phyloP scores from a whole-genome alignment of 2,888 invertebrate genomes.

The Marasmarcha lunaedactyla region DNA sequence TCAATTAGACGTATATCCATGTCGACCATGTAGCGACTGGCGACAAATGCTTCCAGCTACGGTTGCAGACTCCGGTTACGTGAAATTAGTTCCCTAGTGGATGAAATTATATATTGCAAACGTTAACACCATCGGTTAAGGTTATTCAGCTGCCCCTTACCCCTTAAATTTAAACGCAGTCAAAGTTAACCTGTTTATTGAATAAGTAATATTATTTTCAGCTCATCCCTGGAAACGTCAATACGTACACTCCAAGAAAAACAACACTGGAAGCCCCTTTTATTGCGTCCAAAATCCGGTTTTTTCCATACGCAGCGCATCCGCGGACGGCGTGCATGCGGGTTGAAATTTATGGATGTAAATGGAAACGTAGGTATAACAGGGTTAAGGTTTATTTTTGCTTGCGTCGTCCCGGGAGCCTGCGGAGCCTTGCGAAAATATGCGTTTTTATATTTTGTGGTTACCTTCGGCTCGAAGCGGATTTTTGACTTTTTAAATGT shows the following conservation, averaged over 20 bases:
- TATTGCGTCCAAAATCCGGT: slow-evolving; percentile 86
- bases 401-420: slow-evolving; percentile 40
- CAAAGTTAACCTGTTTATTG: no score
- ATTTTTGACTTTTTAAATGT: slow-evolving; percentile 1
- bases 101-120: slow-evolving; percentile 18
- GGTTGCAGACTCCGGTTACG: slow-evolving; percentile 23
- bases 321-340: slow-evolving; percentile 92
- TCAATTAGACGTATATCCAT: not conserved
- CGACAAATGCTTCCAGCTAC: not conserved
- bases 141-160: not conserved
- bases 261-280: slow-evolving; percentile 85
- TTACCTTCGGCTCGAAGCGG: slow-evolving; percentile 1
- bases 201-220: slow-evolving; percentile 32
- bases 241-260: slow-evolving; percentile 79
- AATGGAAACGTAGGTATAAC: slow-evolving; percentile 63
- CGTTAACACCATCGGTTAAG: slow-evolving; percentile 10
- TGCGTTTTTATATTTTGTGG: slow-evolving; percentile 6
- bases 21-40: not conserved
- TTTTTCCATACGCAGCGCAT: slow-evolving; percentile 88
- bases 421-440: slow-evolving; percentile 17
- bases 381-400: slow-evolving; percentile 21
- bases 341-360: slow-evolving; percentile 91
- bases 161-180: no score
- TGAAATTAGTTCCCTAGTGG: slow-evolving; percentile 34
- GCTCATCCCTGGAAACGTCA: slow-evolving; percentile 81